Evolutionary conservation across 2,888 invertebrate species (phyloP).

Genomic region (Cenopis cana): DNA sequence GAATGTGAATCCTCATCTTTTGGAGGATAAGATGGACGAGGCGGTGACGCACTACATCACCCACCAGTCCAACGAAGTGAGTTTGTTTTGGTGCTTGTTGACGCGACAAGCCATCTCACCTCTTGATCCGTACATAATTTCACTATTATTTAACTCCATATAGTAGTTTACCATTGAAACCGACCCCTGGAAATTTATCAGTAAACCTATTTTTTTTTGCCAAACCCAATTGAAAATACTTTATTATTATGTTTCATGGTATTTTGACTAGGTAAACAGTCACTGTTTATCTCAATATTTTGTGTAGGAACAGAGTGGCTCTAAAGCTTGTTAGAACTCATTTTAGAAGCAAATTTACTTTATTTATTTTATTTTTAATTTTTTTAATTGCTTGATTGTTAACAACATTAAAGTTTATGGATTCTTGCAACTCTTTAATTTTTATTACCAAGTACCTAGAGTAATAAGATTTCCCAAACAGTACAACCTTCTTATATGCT

Average conservation of each 20-base stretch:
- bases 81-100: constrained; percentile 44
- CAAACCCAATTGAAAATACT: neutral
- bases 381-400: too few relatives aligned
- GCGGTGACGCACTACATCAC: constrained; percentile 78
- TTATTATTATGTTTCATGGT: neutral
- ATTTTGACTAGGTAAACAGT: constrained; percentile 1
- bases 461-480: too few relatives aligned
- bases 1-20: constrained; percentile 65
- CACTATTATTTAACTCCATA: neutral
- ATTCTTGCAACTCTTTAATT: too few relatives aligned
- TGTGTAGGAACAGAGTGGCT: too few relatives aligned
- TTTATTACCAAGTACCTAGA: too few relatives aligned
- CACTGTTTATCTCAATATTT: neutral
- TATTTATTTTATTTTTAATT: too few relatives aligned
- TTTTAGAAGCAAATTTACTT: too few relatives aligned
- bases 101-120: constrained; percentile 35
- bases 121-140: constrained; percentile 14
- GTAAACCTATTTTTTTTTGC: neutral
- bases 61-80: constrained; percentile 72
- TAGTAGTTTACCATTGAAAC: too few relatives aligned
- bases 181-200: neutral
- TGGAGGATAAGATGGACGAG: constrained; percentile 76
- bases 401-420: too few relatives aligned
- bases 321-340: too few relatives aligned
- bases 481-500: too few relatives aligned